A percentile compares a stretch with the other conserved stretches of the same genome.
Conservation (phyloP, 2,113 vertebrate genomes). For the Spilogale gracilis region DNA sequence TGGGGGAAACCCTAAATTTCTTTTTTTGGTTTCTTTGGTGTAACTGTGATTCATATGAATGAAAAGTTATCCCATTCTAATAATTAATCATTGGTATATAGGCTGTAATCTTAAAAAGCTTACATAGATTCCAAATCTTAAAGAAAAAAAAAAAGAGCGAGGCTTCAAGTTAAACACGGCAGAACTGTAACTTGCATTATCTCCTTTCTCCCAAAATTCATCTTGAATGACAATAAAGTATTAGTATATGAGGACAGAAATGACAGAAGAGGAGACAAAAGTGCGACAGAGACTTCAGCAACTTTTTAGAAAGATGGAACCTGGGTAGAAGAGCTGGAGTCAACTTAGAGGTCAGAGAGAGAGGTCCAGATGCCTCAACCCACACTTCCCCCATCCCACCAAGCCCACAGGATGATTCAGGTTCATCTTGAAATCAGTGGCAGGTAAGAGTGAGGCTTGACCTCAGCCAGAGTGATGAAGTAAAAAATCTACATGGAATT, state of each 20-base stretch:
- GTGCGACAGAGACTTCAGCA: neutral
- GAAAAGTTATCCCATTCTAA: neutral
- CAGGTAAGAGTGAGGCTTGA: neutral
- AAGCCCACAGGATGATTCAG: fast-evolving
- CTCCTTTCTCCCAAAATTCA: constrained; percentile 18
- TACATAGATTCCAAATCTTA: constrained; percentile 24
- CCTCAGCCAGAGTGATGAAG: neutral
- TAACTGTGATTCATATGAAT: constrained; percentile 3
- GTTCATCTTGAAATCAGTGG: neutral
- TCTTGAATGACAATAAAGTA: neutral
- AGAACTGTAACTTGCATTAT: constrained; percentile 6
- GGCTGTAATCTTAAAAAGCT: neutral
- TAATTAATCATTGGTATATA: neutral
- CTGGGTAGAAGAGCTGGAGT: neutral
- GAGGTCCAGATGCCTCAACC: neutral
- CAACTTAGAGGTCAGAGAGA: neutral
- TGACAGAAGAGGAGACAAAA: neutral
- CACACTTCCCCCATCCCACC: too few relatives aligned
- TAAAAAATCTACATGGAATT: neutral
- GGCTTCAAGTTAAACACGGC: neutral
- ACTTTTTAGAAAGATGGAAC: neutral
- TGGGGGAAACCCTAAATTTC: neutral
- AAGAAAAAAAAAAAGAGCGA: neutral
- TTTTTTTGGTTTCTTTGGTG: constrained; percentile 18
- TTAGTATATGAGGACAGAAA: neutral